Evolutionary conservation across 1,140 invertebrate genomes (phyloP), one percentile per base, ranked within the genome.

Genomic region (Drosophila eugracilis): DNA sequence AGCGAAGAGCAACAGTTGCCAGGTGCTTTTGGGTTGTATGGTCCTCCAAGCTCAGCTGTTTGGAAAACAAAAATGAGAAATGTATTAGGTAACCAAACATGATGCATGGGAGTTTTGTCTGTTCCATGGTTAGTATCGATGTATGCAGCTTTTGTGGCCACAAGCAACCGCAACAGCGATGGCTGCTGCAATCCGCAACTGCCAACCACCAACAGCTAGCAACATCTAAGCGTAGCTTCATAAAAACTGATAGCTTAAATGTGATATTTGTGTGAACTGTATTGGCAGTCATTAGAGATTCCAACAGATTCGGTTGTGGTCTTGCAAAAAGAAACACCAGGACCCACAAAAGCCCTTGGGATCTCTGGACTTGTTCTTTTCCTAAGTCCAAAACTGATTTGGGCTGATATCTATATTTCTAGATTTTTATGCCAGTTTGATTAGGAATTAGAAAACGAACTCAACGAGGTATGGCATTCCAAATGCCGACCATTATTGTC

Each of bases 1-100:
- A 2, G 5, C 14, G 5, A 3, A 14, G 22, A 9, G 24, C 44
- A 47, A 47, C 44, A 47, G 14, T 17, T 58, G 42, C 62, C 62
- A 48, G 62, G 62, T 66, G 62, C 24, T 48, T 48, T 65, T 12
- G 9, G 10, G 19, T 9, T 15, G 9, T n/a, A n/a, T n/a, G n/a
- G 15, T 15, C 37, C 39, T 37, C 19, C 15, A 9, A 17, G 19
- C 70, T 55, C 49, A 49, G 36, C 37, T 47, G 65, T 53, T 47
- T 42, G 36, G 22, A 19, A 36, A 66, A 75, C 21, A 36, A 66
- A 75, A 41, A 66, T 66, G 47, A 75, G 54, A 58, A 60, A 62
- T 75, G 55, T 78, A 79, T 79, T 79, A 74, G 78, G 74, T 79
- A 79, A 79, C 70, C 76, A 74, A 69, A 78, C 76, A 76, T 80